These are phyloP conservation scores for Bungarus multicinctus DNA, from an alignment of 2,113 vertebrate genomes.

Conservation along the genomic window DNA sequence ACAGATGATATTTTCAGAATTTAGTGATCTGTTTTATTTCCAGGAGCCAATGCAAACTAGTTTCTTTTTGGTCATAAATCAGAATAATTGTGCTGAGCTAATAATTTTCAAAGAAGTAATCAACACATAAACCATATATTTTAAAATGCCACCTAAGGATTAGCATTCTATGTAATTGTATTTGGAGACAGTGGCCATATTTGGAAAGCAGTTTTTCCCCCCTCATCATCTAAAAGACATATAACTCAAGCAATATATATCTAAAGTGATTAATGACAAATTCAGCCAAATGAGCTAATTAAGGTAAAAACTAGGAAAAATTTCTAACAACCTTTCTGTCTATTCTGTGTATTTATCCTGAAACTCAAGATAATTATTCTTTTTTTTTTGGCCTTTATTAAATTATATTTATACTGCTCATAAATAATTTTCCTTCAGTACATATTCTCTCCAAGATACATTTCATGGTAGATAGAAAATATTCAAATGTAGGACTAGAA, in stretches of 20 bases:
- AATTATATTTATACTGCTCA: neutral
- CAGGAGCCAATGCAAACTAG: neutral
- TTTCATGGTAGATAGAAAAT: neutral
- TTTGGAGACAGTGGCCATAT: neutral
- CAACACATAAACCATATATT: neutral
- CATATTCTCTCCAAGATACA: neutral
- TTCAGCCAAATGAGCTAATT: neutral
- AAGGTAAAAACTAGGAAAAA: neutral
- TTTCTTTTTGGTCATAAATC: neutral
- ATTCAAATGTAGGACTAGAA: neutral
- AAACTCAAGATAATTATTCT: neutral
- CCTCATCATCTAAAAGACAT: neutral
- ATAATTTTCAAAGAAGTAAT: slow-evolving; percentile 1
- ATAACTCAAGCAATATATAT: neutral
- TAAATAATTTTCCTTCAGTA: neutral
- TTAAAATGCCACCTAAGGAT: neutral
- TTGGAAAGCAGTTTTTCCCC: neutral
- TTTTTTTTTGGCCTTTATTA: neutral
- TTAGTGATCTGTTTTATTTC: neutral
- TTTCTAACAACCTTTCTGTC: neutral
- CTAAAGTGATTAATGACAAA: neutral
- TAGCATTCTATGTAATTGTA: neutral
- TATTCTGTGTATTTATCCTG: neutral
- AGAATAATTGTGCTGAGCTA: neutral
- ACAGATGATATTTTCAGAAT: neutral